Evolutionary conservation across 2,113 vertebrate genomes (phyloP), one percentile per base, ranked within the genome.

Genomic region (Sander lucioperca): DNA sequence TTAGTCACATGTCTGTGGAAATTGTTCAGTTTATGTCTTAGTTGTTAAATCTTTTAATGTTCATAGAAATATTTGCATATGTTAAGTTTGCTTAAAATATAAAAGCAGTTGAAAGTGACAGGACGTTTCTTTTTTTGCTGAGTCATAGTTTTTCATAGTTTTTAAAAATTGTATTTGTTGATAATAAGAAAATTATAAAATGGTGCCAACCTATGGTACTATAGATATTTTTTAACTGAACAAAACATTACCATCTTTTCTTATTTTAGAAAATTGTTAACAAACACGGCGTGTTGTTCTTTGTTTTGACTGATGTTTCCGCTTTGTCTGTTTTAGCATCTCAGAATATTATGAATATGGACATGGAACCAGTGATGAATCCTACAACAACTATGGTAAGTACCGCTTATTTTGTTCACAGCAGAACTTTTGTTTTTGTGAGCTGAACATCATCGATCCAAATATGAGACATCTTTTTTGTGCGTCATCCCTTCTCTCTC

Each of bases 351-450:
- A 98, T 76, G 97, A 99, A 91, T 99, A 99, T 1, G 95, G 96
- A 93, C 97, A 97, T 1, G 96, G 96, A 92, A 95, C 95, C 90
- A 97, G 92, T 45, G 97, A 99, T 87, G 98, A 99, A 77, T 90
- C 96, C 91, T 99, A 98, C 88, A 96, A 97, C 94, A 97, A 94
- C 95, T 99, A 99, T 50, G 97, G 98, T 99, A 97, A 97, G 97
- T 79, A 81, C 13, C 19, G 78, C 73, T 90, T 86, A 79, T 83
- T 2, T 86, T 86, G 84, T 33, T 16, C 14, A 80, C 73, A 75
- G 59, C 50, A 72, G 23, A 51, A 62, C 79, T 50, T 50, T 30
- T 48, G 1, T 33, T 74, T 71, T 68, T 43, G 15, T 45, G 12
- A 75, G 36, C n/a, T 39, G 3, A 23, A 21, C 48, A 58, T 48